These are phyloP conservation scores for Gracilinanus agilis DNA, from an alignment of 2,113 vertebrate species.

Conservation along the genomic window DNA sequence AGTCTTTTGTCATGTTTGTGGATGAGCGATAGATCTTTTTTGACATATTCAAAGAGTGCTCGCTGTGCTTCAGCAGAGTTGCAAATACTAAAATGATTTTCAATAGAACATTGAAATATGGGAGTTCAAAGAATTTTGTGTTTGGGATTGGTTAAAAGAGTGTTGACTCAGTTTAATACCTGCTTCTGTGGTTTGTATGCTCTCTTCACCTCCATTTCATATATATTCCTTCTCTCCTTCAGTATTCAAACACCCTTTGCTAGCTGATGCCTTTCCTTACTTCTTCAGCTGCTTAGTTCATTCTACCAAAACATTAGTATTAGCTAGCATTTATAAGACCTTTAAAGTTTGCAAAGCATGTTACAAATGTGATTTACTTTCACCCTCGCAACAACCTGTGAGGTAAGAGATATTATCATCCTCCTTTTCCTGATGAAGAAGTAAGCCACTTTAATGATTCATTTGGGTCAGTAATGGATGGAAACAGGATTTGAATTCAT, in stretches of 20 bases:
- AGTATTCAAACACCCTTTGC: background rate
- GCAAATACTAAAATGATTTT: too few relatives aligned
- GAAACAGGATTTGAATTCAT: background rate
- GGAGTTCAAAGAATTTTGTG: too few relatives aligned
- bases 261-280: background rate
- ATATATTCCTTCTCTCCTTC: background rate
- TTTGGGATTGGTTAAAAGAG: too few relatives aligned
- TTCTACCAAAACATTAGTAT: background rate
- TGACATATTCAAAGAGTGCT: too few relatives aligned
- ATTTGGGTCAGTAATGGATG: background rate
- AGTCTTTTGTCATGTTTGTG: too few relatives aligned
- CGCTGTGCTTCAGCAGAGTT: too few relatives aligned
- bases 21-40: too few relatives aligned
- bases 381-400: conserved; percentile 19
- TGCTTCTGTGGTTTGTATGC: background rate
- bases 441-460: background rate
- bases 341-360: background rate
- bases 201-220: background rate
- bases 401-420: background rate
- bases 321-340: background rate
- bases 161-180: too few relatives aligned
- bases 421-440: background rate
- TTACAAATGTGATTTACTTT: conserved; percentile 20
- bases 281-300: background rate
- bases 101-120: too few relatives aligned